phyloP scores from a whole-genome alignment of 2,113 vertebrate genomes.

The Otis tarda region DNA sequence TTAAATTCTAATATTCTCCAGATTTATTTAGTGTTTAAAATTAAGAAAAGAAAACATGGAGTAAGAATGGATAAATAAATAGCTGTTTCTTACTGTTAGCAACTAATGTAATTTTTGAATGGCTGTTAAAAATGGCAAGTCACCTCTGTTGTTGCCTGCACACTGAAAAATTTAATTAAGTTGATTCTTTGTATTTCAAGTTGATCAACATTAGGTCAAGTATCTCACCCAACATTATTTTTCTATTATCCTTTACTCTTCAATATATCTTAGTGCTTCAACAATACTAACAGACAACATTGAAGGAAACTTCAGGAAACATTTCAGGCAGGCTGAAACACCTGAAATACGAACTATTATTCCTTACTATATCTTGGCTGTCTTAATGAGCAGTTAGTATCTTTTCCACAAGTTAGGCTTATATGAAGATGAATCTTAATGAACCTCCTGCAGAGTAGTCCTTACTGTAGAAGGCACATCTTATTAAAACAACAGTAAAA shows the following conservation, averaged over 20 bases:
- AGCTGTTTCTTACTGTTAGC: not conserved
- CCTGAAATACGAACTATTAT: not conserved
- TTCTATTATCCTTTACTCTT: conserved; percentile 17
- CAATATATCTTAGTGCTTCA: not conserved
- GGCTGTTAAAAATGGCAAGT: not conserved
- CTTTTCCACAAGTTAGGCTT: not conserved
- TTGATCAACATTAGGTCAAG: conserved; percentile 4
- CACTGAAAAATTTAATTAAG: not conserved
- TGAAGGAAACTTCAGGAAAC: conserved; percentile 7
- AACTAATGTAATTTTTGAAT: not conserved
- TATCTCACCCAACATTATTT: conserved; percentile 1
- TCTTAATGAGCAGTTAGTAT: not conserved
- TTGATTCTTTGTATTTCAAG: not conserved
- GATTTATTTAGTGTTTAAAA: not conserved
- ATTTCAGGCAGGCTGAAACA: not conserved
- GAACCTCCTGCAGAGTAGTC: not conserved
- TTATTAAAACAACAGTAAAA: not conserved
- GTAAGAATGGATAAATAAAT: not conserved
- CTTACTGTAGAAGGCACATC: not conserved
- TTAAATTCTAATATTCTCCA: not conserved
- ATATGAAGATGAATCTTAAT: not conserved
- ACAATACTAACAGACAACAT: conserved; percentile 1
- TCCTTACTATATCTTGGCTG: not conserved
- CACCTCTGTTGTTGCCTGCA: not conserved
- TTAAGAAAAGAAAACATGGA: not conserved